A percentile compares a stretch with the other conserved stretches of the same genome.
Evolutionary conservation across 2,113 vertebrate species (phyloP).

Genomic region (Fregetta grallaria): DNA sequence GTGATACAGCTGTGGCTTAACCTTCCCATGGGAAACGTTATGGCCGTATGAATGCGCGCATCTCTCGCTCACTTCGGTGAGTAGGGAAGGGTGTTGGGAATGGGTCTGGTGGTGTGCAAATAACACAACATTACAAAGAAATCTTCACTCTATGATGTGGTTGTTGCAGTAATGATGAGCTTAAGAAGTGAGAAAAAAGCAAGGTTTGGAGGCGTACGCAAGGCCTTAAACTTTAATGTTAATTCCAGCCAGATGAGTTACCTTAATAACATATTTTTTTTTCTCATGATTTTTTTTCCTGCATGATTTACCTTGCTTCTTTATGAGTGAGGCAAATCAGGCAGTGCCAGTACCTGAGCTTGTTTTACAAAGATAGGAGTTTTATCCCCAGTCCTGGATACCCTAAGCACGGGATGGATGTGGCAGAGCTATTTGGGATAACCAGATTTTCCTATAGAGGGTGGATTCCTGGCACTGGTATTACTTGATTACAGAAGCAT

Average conservation of each 20-base stretch:
- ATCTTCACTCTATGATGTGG: background rate
- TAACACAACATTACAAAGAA: background rate
- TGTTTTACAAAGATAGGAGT: background rate
- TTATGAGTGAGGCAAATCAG: background rate
- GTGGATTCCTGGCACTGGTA: background rate
- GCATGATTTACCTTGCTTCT: background rate
- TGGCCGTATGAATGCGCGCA: fast-evolving
- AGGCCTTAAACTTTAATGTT: background rate
- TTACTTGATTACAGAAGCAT: background rate
- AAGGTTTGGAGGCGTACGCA: background rate
- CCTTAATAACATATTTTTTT: background rate
- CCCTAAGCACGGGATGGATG: background rate
- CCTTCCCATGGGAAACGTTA: background rate
- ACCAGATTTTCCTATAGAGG: background rate
- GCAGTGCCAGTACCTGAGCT: background rate
- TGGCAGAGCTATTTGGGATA: background rate
- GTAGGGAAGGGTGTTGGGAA: fast-evolving
- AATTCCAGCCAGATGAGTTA: background rate
- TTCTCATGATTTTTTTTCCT: background rate
- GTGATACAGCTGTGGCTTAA: fast-evolving
- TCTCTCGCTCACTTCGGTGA: background rate
- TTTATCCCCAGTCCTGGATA: background rate
- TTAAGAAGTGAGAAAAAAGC: background rate
- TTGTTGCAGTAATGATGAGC: background rate
- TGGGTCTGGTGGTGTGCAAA: background rate